Evolutionary conservation across 2,888 invertebrate species (phyloP), one percentile per base, ranked within the genome.

Genomic region (Anorthoa munda): DNA sequence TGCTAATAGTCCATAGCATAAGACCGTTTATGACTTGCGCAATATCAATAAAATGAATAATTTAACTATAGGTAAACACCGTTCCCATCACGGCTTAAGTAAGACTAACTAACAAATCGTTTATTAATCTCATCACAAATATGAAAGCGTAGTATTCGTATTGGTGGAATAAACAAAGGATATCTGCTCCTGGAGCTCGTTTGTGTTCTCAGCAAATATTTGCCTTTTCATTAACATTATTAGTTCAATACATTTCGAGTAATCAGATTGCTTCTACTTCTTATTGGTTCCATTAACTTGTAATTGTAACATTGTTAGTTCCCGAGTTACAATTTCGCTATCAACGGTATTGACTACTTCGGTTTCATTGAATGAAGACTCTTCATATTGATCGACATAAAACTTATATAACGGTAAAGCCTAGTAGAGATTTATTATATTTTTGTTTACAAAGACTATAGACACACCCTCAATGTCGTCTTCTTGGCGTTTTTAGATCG

Each of bases 1-100:
- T 67, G 48, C n/a, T 66, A 71, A 72, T 66, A 77, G 69, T 59
- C 68, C 26, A 68, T 58, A 60, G 39, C 61, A 65, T 68, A 66
- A 72, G 59, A 78, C 53, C 72, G 55, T 80, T 82, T 73, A 66
- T 55, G 26, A 70, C 70, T 77, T 82, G 73, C 68, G 70, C 75
- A 82, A 79, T 77, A 69, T 50, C 48, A 73, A 69, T 76, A 26
- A 63, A 75, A 66, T 50, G 0, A 69, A 72, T 75, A 66, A 46
- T 69, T 69, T 46, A 69, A 59, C 48, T 45, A 63, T 23, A 17
- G 0, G 9, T 45, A 71, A 66, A 60, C 56, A 65, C 23, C 48
- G 48, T 55, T 58, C 13, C 55, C 64, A 65, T 67, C 66, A 64
- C 15, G 51, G 18, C 31, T 39, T 46, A 60, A 53, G 45, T 45